Conservation (phyloP, 2,113 vertebrate genomes). For the Hirundichthys speculiger region DNA sequence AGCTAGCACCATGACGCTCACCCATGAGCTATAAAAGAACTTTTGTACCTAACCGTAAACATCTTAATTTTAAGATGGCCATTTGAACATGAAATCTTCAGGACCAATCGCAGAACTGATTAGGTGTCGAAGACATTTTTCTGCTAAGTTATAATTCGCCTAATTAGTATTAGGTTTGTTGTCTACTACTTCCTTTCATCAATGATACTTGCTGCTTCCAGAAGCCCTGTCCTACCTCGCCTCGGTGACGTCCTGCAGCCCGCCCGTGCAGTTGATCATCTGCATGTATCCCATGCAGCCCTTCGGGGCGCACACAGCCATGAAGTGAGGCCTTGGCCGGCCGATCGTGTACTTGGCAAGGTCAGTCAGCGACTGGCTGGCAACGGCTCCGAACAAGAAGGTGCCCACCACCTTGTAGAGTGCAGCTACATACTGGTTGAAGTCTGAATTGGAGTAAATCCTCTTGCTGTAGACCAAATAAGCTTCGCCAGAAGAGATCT, state of each 20-base stretch:
- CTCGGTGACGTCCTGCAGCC: constrained; percentile 81
- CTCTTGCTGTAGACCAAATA: constrained; percentile 89
- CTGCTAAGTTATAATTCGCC: no score
- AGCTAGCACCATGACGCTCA: no score
- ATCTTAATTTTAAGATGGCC: no score
- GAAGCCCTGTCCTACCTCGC: constrained; percentile 83
- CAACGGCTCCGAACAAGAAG: constrained; percentile 85
- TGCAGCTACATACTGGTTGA: constrained; percentile 91
- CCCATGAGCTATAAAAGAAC: no score
- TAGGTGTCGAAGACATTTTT: no score
- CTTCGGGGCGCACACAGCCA: constrained; percentile 88
- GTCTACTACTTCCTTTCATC: background rate
- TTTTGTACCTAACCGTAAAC: no score
- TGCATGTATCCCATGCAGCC: constrained; percentile 84
- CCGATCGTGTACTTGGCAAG: constrained; percentile 94
- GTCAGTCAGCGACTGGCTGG: constrained; percentile 92
- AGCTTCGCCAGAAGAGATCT: constrained; percentile 90
- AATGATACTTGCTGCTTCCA: background rate
- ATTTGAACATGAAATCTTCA: no score
- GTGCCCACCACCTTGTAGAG: constrained; percentile 92
- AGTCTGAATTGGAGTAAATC: constrained; percentile 89
- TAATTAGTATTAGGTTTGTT: background rate
- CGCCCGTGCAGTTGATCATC: constrained; percentile 86
- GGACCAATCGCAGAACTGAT: no score
- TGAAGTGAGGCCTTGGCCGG: constrained; percentile 91